phyloP scores from a whole-genome alignment of 2,797 vertebrate species.

The Phalanger gymnotis region DNA sequence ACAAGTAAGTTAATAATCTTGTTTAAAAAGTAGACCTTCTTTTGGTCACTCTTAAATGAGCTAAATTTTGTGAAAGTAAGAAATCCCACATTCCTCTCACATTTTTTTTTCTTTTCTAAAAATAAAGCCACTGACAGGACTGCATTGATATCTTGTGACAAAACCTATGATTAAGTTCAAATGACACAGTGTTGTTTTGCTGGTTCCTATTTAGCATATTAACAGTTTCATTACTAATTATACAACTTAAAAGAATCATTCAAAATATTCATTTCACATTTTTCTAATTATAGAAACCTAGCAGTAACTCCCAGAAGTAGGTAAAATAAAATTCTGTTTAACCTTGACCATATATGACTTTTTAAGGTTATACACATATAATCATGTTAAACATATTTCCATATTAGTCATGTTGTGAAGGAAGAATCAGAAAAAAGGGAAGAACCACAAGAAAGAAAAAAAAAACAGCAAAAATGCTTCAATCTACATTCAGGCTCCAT shows the following conservation, averaged over 20 bases:
- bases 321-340: slow-evolving; percentile 30
- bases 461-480: too few relatives aligned
- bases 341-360: not conserved
- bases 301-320: not conserved
- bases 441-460: too few relatives aligned
- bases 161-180: slow-evolving; percentile 44
- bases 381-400: too few relatives aligned
- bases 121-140: not conserved
- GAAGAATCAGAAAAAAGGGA: too few relatives aligned
- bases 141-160: not conserved
- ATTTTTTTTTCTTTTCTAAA: slow-evolving; percentile 35
- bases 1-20: not conserved
- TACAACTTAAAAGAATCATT: slow-evolving; percentile 16
- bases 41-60: slow-evolving; percentile 55
- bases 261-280: slow-evolving; percentile 47
- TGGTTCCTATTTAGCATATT: slow-evolving; percentile 53
- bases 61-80: slow-evolving; percentile 65
- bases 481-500: too few relatives aligned
- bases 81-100: slow-evolving; percentile 48
- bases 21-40: not conserved
- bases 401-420: too few relatives aligned
- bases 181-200: slow-evolving; percentile 27
- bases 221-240: slow-evolving; percentile 55
- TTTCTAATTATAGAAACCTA: slow-evolving; percentile 33
- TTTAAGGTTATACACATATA: not conserved